Conservation (phyloP, 2,888 invertebrate species). For the Nemoura dubitans region DNA sequence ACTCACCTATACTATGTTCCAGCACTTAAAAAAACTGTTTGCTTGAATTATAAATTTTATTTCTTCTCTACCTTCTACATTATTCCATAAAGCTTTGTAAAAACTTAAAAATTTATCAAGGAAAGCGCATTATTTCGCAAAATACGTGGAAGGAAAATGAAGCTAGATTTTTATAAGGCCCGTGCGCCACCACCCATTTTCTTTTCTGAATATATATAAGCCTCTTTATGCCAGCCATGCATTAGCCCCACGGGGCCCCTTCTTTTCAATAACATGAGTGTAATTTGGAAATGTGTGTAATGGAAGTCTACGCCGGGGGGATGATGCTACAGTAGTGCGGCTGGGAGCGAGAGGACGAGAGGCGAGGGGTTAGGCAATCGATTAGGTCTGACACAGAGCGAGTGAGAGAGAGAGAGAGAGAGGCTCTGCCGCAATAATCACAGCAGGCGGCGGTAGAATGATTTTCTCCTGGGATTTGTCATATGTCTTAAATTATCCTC, state of each 20-base stretch:
- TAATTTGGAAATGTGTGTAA: constrained; percentile 27
- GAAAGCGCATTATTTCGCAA: background rate
- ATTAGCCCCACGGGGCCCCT: background rate
- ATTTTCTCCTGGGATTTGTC: constrained; percentile 28
- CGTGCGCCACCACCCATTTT: background rate
- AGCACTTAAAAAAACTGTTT: too few relatives aligned
- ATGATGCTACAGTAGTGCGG: background rate
- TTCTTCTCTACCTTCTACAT: background rate
- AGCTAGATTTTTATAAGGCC: background rate
- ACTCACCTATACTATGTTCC: too few relatives aligned
- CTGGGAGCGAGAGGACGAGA: background rate
- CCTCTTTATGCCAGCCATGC: background rate
- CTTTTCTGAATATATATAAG: background rate
- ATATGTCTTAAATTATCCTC: constrained; percentile 28
- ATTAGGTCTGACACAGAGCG: background rate
- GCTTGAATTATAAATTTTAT: background rate
- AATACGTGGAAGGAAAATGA: background rate
- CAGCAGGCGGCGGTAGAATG: background rate
- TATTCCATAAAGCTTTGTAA: background rate
- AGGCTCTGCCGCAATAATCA: constrained; percentile 15
- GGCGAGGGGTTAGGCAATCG: background rate
- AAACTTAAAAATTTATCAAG: background rate
- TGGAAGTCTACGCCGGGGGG: background rate
- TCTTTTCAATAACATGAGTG: constrained; percentile 17
- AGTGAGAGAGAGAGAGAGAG: too few relatives aligned